Percentiles rank a stretch among this genome's conserved stretches.
These are phyloP conservation scores for Lordiphosa andalusiaca DNA, from an alignment of 2,888 invertebrate genomes.

Conservation along the genomic window DNA sequence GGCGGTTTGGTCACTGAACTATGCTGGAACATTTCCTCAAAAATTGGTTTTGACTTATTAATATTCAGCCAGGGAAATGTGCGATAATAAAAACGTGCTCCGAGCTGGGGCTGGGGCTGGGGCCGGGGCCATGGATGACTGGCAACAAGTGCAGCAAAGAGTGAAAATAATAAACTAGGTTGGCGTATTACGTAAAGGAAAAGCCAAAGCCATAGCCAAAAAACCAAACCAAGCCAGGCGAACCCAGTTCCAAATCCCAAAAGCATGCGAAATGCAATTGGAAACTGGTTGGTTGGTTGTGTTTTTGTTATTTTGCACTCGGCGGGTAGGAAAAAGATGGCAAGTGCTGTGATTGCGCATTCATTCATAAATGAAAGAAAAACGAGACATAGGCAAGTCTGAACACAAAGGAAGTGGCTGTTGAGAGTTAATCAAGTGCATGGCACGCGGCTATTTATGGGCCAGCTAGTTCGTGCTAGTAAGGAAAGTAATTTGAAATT, in stretches of 20 bases:
- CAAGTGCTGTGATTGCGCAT: slow-evolving; percentile 45
- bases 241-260: slow-evolving; percentile 18
- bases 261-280: slow-evolving; percentile 41
- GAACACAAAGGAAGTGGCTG: slow-evolving; percentile 54
- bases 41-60: slow-evolving; percentile 32
- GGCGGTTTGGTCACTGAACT: slow-evolving; percentile 56
- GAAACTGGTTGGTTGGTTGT: slow-evolving; percentile 43
- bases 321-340: slow-evolving; percentile 20
- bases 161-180: slow-evolving; percentile 61
- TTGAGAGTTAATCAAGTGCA: no score
- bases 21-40: slow-evolving; percentile 46
- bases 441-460: no score
- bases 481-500: slow-evolving; percentile 10
- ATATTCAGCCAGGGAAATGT: slow-evolving; percentile 61
- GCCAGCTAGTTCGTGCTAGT: no score
- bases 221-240: slow-evolving; percentile 24
- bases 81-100: slow-evolving; percentile 67
- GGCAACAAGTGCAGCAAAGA: slow-evolving; percentile 36
- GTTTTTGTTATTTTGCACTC: slow-evolving; percentile 12
- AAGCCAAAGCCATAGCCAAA: slow-evolving; percentile 38
- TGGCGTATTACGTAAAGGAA: slow-evolving; percentile 64
- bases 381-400: slow-evolving; percentile 16
- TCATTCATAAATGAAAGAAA: slow-evolving; percentile 53
- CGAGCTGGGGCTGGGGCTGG: slow-evolving; percentile 14
- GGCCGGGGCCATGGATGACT: slow-evolving; percentile 11